Conservation (phyloP, 1,140 invertebrate species). For the Lerema accius region DNA sequence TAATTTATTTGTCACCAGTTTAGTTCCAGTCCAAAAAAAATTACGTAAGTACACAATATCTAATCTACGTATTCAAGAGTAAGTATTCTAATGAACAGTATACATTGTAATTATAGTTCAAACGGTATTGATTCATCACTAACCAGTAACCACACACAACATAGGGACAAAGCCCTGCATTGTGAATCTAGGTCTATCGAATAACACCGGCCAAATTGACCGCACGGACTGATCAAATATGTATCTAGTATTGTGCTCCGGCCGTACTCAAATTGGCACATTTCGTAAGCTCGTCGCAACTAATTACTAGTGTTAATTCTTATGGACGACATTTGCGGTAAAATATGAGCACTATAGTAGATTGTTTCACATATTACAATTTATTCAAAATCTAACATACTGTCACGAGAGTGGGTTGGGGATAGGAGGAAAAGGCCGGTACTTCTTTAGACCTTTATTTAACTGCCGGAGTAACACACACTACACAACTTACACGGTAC, state of each 20-base stretch:
- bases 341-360: background rate
- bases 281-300: constrained; percentile 47
- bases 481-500: no score
- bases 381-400: no score
- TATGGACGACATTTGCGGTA: constrained; percentile 18
- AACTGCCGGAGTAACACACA: no score
- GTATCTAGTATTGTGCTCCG: constrained; percentile 43
- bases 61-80: no score
- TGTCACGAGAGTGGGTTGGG: no score
- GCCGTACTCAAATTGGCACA: constrained; percentile 42
- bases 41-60: no score
- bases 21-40: no score
- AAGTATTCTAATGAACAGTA: constrained; percentile 37
- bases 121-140: constrained; percentile 45
- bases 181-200: constrained; percentile 48
- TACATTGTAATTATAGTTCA: constrained; percentile 24
- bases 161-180: constrained; percentile 36
- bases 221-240: constrained; percentile 52
- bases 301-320: constrained; percentile 40
- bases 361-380: constrained; percentile 5
- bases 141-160: constrained; percentile 25
- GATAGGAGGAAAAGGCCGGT: no score
- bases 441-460: no score
- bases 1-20: no score
- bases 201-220: constrained; percentile 54